Conservation (phyloP, 2,797 vertebrate genomes). For the Xenopus petersii region DNA sequence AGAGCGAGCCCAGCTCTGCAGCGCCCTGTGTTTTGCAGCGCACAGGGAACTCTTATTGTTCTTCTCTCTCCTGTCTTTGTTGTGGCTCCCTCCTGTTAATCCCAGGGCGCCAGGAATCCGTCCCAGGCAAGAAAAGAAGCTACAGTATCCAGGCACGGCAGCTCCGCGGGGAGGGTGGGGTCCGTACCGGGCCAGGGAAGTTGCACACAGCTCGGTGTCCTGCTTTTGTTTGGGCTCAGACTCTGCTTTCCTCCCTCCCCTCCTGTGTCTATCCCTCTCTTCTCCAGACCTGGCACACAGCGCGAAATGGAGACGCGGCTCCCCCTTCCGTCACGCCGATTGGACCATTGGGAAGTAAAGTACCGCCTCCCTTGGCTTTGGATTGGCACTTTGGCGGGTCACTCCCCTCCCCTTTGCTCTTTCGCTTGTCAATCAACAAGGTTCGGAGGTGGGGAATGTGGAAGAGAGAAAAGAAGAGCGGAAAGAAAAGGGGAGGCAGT, state of each 20-base stretch:
- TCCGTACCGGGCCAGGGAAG: conserved; percentile 20
- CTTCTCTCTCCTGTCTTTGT: conserved; percentile 42
- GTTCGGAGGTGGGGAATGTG: conserved; percentile 43
- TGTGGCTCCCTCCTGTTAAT: conserved; percentile 42
- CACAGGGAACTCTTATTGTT: conserved; percentile 41
- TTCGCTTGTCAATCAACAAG: conserved; percentile 34
- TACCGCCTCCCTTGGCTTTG: not conserved
- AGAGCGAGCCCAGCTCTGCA: conserved; percentile 41
- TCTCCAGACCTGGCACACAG: conserved; percentile 41
- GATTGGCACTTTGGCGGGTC: conserved; percentile 12
- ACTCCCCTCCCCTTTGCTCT: conserved; percentile 19
- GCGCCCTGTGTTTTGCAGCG: conserved; percentile 39
- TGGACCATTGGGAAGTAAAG: not conserved
- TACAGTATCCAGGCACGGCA: conserved; percentile 6
- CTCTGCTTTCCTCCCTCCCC: conserved; percentile 27
- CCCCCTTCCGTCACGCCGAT: not conserved
- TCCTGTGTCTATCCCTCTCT: conserved; percentile 35
- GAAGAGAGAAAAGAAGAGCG: conserved; percentile 16
- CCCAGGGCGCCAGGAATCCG: conserved; percentile 35
- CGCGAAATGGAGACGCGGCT: conserved; percentile 18
- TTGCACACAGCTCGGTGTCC: conserved; percentile 37
- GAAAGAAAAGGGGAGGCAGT: not conserved
- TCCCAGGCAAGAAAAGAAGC: not conserved
- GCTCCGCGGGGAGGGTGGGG: conserved; percentile 31
- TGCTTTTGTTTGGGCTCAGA: conserved; percentile 42